These are phyloP conservation scores for Pleuronectes platessa DNA, from an alignment of 2,113 vertebrate species.

Conservation along the genomic window DNA sequence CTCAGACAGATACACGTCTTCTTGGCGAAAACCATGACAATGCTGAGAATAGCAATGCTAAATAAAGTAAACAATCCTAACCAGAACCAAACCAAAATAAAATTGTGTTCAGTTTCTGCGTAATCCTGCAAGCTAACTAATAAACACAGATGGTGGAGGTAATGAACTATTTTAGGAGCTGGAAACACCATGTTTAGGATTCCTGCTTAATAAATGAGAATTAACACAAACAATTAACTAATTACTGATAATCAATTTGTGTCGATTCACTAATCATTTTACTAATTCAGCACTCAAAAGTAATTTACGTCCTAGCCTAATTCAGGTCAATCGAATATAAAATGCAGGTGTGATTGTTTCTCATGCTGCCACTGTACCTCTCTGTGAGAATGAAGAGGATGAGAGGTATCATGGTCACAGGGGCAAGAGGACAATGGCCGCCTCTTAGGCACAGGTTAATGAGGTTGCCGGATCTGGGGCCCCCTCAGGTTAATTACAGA, in stretches of 20 bases:
- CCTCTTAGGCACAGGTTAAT: constrained; percentile 73
- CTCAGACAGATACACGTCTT: too few species aligned
- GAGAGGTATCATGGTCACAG: constrained; percentile 18
- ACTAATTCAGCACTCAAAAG: background rate
- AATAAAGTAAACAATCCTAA: too few species aligned
- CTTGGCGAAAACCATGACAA: too few species aligned
- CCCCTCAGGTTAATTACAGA: constrained; percentile 74
- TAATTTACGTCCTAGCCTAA: background rate
- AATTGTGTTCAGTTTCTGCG: too few species aligned
- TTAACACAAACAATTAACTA: constrained; percentile 2
- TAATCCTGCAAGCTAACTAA: too few species aligned
- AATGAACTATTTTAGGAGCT: background rate
- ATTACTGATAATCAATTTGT: background rate
- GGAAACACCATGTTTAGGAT: background rate
- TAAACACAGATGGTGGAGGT: too few species aligned
- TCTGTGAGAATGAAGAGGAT: constrained; percentile 1
- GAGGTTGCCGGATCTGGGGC: constrained; percentile 51
- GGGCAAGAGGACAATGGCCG: constrained; percentile 59
- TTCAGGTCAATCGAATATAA: background rate
- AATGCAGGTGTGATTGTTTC: constrained; percentile 5
- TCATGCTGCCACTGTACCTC: background rate
- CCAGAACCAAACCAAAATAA: too few species aligned
- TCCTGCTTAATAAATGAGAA: background rate
- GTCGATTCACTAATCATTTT: background rate
- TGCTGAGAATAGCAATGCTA: too few species aligned